phyloP scores from a whole-genome alignment of 1,140 invertebrate species.

The Maconellicoccus hirsutus region DNA sequence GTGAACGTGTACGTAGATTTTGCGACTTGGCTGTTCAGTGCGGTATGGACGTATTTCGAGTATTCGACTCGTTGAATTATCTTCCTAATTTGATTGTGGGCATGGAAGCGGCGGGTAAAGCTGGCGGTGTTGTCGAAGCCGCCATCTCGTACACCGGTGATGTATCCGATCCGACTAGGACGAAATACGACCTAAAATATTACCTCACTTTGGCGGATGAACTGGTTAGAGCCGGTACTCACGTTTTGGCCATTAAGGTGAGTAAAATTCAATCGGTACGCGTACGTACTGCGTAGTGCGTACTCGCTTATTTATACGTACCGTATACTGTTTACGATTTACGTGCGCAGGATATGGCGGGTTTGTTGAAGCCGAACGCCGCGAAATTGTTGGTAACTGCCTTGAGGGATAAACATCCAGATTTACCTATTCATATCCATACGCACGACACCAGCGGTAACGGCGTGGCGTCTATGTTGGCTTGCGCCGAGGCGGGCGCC shows the following conservation, averaged over 20 bases:
- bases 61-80: constrained; percentile 98
- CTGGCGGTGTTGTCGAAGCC: constrained; percentile 93
- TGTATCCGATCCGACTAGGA: constrained; percentile 79
- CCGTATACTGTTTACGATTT: background rate
- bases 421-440: constrained; percentile 95
- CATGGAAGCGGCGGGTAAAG: constrained; percentile 96
- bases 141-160: constrained; percentile 98
- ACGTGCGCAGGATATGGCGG: constrained; percentile 84
- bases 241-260: constrained; percentile 88
- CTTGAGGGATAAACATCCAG: constrained; percentile 83
- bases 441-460: constrained; percentile 97
- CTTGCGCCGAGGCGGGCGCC: constrained; percentile 85
- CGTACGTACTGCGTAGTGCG: too few species aligned
- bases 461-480: constrained; percentile 90
- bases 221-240: constrained; percentile 92
- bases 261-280: background rate
- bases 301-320: background rate
- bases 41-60: constrained; percentile 98
- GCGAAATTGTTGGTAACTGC: constrained; percentile 76
- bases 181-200: constrained; percentile 93
- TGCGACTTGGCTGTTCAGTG: constrained; percentile 65
- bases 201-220: constrained; percentile 87
- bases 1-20: too few species aligned
- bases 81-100: constrained; percentile 93
- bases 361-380: constrained; percentile 85